Conservation (phyloP, 2,113 vertebrate species). For the Saccopteryx bilineata region DNA sequence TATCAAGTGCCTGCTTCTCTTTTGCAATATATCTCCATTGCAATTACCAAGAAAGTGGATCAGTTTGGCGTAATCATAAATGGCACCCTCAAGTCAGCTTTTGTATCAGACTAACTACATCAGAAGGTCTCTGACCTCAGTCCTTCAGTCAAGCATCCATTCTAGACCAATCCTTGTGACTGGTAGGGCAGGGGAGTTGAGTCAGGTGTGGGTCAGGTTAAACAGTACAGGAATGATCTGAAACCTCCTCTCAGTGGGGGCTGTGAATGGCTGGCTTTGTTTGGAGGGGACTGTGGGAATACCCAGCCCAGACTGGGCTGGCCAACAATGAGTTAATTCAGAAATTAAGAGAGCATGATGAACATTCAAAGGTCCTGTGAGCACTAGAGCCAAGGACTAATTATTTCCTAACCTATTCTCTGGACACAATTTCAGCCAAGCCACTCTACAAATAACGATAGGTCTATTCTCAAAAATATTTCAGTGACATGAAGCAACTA, state of each 20-base stretch:
- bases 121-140: neutral
- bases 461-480: neutral
- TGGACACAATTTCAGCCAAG: neutral
- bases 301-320: neutral
- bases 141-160: neutral
- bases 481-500: neutral
- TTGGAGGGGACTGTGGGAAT: neutral
- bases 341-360: neutral
- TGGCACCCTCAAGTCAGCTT: neutral
- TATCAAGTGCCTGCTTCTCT: neutral
- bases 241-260: neutral
- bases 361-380: slow-evolving; percentile 9
- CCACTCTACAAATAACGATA: neutral
- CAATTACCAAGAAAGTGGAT: neutral
- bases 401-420: neutral
- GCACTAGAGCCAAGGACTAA: neutral
- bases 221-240: neutral
- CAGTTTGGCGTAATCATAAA: neutral
- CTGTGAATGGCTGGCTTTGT: neutral
- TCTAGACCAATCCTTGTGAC: neutral
- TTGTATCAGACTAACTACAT: neutral
- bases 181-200: neutral
- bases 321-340: neutral
- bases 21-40: neutral
- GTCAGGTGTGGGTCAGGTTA: neutral